Conservation (phyloP, 35 echinoderm and acorn worm species). For the Diadema setosum region DNA sequence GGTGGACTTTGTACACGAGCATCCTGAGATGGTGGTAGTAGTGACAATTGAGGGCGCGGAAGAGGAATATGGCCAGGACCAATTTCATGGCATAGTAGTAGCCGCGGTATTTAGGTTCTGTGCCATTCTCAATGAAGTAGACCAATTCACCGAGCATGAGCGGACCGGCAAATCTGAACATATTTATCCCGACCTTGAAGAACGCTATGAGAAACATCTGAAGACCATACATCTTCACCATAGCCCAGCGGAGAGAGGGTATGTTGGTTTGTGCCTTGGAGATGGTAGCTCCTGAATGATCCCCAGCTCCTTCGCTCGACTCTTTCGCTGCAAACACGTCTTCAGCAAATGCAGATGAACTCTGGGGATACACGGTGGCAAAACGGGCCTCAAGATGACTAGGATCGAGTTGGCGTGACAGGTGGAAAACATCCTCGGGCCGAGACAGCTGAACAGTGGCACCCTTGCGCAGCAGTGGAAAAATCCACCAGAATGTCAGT, state of each 20-base stretch:
- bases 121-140: slow-evolving; percentile 62
- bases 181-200: slow-evolving; percentile 67
- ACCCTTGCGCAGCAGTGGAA: slow-evolving; percentile 81
- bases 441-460: slow-evolving; percentile 59
- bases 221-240: slow-evolving; percentile 69
- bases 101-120: slow-evolving; percentile 34
- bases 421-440: slow-evolving; percentile 78
- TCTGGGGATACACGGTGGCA: slow-evolving; percentile 24
- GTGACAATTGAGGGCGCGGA: slow-evolving; percentile 56
- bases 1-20: slow-evolving; percentile 59
- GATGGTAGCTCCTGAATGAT: not conserved
- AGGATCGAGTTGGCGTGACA: slow-evolving; percentile 48
- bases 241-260: slow-evolving; percentile 51
- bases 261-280: too few species aligned
- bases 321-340: not conserved
- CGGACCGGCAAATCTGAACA: slow-evolving; percentile 81
- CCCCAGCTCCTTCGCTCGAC: not conserved
- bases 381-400: slow-evolving; percentile 49
- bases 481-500: slow-evolving; percentile 68
- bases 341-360: not conserved
- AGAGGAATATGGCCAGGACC: slow-evolving; percentile 55
- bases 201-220: slow-evolving; percentile 69
- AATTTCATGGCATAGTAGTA: slow-evolving; percentile 83
- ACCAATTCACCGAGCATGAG: slow-evolving; percentile 80
- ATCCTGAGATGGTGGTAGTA: slow-evolving; percentile 84